phyloP scores from a whole-genome alignment of 2,797 vertebrate species.

The Notoglanidium macrostoma region DNA sequence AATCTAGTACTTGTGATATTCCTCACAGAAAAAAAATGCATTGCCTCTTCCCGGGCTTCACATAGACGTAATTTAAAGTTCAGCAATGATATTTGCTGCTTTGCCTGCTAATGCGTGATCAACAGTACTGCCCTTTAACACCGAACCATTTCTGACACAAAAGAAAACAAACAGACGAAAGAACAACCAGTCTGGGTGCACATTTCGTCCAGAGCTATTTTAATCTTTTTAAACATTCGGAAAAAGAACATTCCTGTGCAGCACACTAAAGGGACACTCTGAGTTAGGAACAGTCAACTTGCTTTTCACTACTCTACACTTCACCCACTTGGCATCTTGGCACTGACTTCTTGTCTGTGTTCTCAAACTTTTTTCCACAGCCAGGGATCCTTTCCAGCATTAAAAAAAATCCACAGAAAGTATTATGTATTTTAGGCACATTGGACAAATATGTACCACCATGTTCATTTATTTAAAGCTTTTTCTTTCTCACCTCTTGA shows the following conservation, averaged over 20 bases:
- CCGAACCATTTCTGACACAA: conserved; percentile 31
- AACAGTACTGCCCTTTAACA: conserved; percentile 27
- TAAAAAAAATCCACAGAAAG: background rate
- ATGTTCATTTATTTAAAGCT: background rate
- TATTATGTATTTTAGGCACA: background rate
- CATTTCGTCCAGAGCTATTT: conserved; percentile 34
- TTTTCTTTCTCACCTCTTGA: background rate
- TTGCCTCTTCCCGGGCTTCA: conserved; percentile 40
- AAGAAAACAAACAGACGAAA: conserved; percentile 43
- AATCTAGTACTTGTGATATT: conserved; percentile 58
- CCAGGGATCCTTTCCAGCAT: background rate
- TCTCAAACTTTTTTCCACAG: background rate
- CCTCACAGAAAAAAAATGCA: conserved; percentile 22
- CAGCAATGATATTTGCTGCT: conserved; percentile 35
- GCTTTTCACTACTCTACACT: conserved; percentile 37
- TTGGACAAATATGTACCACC: background rate
- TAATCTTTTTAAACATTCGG: conserved; percentile 30
- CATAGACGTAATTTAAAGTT: conserved; percentile 40
- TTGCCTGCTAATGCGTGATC: conserved; percentile 27
- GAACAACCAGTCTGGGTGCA: conserved; percentile 29
- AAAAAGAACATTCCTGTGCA: conserved; percentile 33
- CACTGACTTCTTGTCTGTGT: conserved; percentile 25
- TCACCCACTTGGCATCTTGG: conserved; percentile 34
- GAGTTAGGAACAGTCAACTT: conserved; percentile 32
- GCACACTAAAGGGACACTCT: conserved; percentile 20